Evolutionary conservation across 2,888 invertebrate genomes (phyloP), one percentile per base, ranked within the genome.

Genomic region (Tricholauxania praeusta): DNA sequence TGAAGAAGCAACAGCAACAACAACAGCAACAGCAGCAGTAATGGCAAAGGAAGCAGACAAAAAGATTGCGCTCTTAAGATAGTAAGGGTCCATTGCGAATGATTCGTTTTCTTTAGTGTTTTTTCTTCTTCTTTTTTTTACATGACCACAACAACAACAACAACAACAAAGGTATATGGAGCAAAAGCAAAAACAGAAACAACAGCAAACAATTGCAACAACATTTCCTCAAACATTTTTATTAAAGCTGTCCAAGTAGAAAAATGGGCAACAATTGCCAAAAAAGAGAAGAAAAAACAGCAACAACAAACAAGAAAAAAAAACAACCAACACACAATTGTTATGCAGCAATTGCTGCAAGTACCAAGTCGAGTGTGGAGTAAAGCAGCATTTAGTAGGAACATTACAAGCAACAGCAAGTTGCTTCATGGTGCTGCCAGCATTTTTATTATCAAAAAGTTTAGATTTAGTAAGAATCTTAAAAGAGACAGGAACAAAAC

Each of bases 201-300:
- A 65, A n/a, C 52, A 12, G 57, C 63, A 60, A 53, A 69, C 64
- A 63, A 73, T 53, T 52, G 52, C 59, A 84, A 82, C 81, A 80
- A 80, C 82, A 83, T 84, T 84, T 84, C 84, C 85, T 85, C 80
- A 80, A 84, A 84, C 84, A 85, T 84, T 84, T 84, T 85, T 85
- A 85, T 84, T 84, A 85, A 84, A 85, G 78, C 84, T 82, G 83
- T 79, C 81, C 81, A 80, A 80, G 79, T 78, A 81, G 80, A 81
- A 80, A 83, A 82, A 28, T 39, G 39, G 39, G 39, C 39, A 39
- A 39, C 39, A 10, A 39, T 39, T 39, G 39, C 39, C 39, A 39
- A 39, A 39, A 39, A 39, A 5, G 10, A n/a, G 32, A 73, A 75
- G 67, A 72, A 57, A 22, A 47, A 59, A 57, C n/a, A 60, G 39